Evolutionary conservation across 2,113 vertebrate genomes (phyloP).

Genomic region (Engraulis encrasicolus): DNA sequence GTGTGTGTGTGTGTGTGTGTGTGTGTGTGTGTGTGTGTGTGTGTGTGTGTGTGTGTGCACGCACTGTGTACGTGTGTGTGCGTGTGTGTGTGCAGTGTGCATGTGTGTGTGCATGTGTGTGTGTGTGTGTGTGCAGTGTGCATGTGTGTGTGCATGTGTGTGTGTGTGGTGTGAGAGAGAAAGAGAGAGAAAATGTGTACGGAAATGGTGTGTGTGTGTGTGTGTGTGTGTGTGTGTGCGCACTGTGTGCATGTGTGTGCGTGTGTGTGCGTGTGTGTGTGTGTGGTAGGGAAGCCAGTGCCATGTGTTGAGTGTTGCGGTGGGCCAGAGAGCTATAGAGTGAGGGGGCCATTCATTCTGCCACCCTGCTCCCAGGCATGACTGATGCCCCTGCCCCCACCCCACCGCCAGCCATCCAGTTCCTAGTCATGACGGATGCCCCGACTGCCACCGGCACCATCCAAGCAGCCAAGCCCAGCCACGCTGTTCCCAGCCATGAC

Average conservation of each 20-base stretch:
- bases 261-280: neutral
- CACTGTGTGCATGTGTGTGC: neutral
- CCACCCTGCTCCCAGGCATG: slow-evolving; percentile 47
- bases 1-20: neutral
- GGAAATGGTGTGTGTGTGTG: no score
- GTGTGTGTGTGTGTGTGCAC: neutral
- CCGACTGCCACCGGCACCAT: no score
- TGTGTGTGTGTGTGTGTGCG: neutral
- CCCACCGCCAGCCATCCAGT: no score
- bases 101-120: neutral
- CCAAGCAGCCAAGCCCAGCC: no score
- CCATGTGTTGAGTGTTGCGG: slow-evolving; percentile 32
- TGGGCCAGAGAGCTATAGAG: slow-evolving; percentile 27
- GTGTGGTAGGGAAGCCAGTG: neutral
- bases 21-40: neutral
- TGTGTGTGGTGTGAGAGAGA: neutral
- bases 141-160: neutral
- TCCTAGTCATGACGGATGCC: no score
- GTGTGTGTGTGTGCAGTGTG: neutral
- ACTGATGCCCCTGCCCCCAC: no score
- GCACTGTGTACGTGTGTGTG: neutral
- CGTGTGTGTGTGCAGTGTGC: neutral
- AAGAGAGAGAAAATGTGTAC: no score
- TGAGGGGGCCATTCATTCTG: slow-evolving; percentile 46
- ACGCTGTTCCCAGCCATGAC: slow-evolving; percentile 48